These are phyloP conservation scores for Bimastos eiseni DNA, from an alignment of 2,888 invertebrate species.

Conservation along the genomic window DNA sequence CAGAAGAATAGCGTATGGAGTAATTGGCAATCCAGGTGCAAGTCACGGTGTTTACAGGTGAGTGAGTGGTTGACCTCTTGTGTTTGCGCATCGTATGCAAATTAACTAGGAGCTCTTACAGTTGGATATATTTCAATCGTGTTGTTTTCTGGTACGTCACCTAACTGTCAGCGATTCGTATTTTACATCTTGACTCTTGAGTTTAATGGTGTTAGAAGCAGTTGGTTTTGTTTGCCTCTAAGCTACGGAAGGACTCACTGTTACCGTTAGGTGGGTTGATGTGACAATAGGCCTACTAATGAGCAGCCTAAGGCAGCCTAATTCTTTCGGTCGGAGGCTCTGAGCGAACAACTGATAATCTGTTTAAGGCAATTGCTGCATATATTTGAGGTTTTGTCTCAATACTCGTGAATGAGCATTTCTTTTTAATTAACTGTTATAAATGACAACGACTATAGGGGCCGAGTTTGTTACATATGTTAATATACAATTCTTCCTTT, in stretches of 20 bases:
- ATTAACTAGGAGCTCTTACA: neutral
- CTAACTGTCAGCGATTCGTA: neutral
- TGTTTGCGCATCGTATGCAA: neutral
- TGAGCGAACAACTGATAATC: neutral
- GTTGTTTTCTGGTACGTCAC: neutral
- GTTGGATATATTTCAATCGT: neutral
- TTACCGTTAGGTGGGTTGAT: neutral
- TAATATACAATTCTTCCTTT: no score
- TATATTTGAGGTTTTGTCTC: neutral
- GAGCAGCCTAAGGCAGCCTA: no score
- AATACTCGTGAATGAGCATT: neutral
- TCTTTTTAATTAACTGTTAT: neutral
- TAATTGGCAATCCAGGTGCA: neutral
- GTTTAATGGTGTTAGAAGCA: neutral
- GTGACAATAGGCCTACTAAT: neutral
- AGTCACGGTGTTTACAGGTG: neutral
- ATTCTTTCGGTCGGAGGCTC: no score
- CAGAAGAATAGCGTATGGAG: neutral
- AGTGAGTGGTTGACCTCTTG: neutral
- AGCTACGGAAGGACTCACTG: neutral
- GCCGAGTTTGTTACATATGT: neutral
- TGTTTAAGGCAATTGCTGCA: neutral
- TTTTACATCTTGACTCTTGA: neutral
- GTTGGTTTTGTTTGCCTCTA: neutral
- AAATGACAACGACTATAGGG: neutral